Evolutionary conservation across 1,140 invertebrate species (phyloP), one percentile per base, ranked within the genome.

Genomic region (Aphelinus certus): DNA sequence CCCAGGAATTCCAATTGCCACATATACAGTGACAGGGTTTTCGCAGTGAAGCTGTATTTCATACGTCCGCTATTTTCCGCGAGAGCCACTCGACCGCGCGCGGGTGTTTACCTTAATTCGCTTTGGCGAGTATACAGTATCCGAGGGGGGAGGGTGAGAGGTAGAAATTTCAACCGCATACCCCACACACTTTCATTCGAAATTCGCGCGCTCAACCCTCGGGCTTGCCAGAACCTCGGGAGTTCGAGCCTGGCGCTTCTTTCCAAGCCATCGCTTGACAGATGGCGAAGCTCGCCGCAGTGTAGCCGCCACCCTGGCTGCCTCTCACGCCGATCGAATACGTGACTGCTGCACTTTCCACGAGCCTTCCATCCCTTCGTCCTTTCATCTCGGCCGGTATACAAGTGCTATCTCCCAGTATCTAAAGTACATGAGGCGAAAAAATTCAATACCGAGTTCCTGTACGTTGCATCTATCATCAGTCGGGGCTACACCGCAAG

Each of bases 41-140:
- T 82, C 81, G 58, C 76, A 79, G 79, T 80, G 81, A 82, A 81
- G 81, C 78, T 81, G 81, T 81, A 83, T 83, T 82, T 81, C 78
- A 80, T 79, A 77, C 75, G 76, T 71, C 61, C 47, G 26, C 26
- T 26, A 26, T 26, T 26, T 26, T 26, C 26, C 26, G 26, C 26
- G 26, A 26, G 26, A 26, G 26, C 26, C 26, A 26, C 26, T 26
- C 26, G 26, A 26, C 26, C 26, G 26, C 26, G 26, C 26, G 26
- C 26, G 26, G 26, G 26, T 26, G 26, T 26, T 26, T 26, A 26
- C 26, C 26, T 26, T 26, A 26, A 26, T 26, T 26, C 26, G 26
- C 26, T 26, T 26, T 26, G 26, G 26, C 26, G 26, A 26, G 26
- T 26, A 26, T 26, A 26, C 26, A 26, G 26, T 26, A 26, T 26